Evolutionary conservation across 1,140 invertebrate species (phyloP), one percentile per base, ranked within the genome.

Genomic region (Parapsyche elsis): DNA sequence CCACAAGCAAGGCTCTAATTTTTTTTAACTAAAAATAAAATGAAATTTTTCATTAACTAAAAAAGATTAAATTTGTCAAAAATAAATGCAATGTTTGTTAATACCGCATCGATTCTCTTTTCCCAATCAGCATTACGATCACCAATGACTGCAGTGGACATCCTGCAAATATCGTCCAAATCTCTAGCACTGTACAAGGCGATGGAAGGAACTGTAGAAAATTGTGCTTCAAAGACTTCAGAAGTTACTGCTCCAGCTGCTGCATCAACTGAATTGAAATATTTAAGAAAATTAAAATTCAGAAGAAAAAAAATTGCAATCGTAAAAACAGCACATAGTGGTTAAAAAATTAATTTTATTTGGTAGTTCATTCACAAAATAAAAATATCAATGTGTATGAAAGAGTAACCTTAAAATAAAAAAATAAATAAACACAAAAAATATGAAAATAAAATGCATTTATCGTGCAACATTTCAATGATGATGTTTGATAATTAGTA

Each of bases 61-160:
- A 38, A 23, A 5, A 23, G 44, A 67, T 23, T 46, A 71, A n/a
- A n/a, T n/a, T 79, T 46, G 0, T 44, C 23, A 75, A 38, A 73
- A 57, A 70, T 46, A 23, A n/a, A 61, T 0, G 26, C 5, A n/a
- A 79, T 75, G 19, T 67, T 76, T 12, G 57, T 46, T 71, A 90
- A 90, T 88, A 96, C 95, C 84, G 94, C 92, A 84, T 98, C 96
- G 38, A 95, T 92, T 80, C 97, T 90, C 87, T 96, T 97, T 87
- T 97, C 96, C 97, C 97, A 99, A 84, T 97, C 95, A 85, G 94
- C 94, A 84, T 92, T 94, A 21, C 93, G 90, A 87, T 98, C 95
- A 14, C 92, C 92, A 45, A 99, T 91, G 4, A 91, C 91, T 9
- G 94, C 92, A 80, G 92, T 91, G 45, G 97, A 93, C 83, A 92